Evolutionary conservation across 2,113 vertebrate genomes (phyloP).

Genomic region (Baryphthengus martii): DNA sequence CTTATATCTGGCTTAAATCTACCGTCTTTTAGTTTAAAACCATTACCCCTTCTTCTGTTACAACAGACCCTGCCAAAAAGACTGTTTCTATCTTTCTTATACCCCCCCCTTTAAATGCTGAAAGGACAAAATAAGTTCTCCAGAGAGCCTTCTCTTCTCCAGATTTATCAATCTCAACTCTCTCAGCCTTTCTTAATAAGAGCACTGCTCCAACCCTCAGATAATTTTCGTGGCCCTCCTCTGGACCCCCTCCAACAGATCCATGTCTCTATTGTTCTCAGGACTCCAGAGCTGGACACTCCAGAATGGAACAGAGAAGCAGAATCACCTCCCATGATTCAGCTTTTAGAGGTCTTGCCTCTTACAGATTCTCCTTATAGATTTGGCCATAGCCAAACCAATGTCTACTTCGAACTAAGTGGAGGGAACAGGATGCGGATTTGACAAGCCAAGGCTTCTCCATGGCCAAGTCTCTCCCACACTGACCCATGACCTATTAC

Average conservation of each 20-base stretch:
- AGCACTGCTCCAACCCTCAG: neutral
- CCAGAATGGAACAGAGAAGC: neutral
- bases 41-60: too few relatives aligned
- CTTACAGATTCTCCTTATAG: neutral
- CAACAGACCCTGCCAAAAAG: too few relatives aligned
- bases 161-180: too few relatives aligned
- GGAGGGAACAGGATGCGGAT: neutral
- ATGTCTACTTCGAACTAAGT: rapidly evolving
- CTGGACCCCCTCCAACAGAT: too few relatives aligned
- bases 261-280: too few relatives aligned
- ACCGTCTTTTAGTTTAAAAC: too few relatives aligned
- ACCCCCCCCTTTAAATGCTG: too few relatives aligned
- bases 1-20: too few relatives aligned
- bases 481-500: too few relatives aligned
- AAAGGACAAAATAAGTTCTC: too few relatives aligned
- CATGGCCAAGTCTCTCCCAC: neutral
- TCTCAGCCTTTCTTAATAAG: neutral
- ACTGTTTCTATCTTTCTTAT: too few relatives aligned
- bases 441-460: neutral
- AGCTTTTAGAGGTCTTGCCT: neutral
- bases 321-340: neutral
- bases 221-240: neutral
- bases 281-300: neutral
- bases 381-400: neutral
- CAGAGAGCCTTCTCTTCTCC: too few relatives aligned